These are phyloP conservation scores for Myodes glareolus DNA, from an alignment of 2,113 vertebrate species.

Conservation along the genomic window DNA sequence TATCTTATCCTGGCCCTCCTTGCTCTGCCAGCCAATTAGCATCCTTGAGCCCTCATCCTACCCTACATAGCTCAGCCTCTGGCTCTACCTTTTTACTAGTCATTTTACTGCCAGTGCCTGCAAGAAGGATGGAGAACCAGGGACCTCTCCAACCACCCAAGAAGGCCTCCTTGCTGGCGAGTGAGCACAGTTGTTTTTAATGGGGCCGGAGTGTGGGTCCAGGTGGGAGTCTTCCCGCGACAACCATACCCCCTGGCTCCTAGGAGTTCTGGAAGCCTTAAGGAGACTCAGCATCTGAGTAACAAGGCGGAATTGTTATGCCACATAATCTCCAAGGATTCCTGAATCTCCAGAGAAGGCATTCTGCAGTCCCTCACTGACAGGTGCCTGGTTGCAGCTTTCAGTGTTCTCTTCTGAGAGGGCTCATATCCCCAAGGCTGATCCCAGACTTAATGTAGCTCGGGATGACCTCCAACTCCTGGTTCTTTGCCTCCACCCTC, in stretches of 20 bases:
- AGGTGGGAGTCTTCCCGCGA: neutral
- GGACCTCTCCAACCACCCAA: neutral
- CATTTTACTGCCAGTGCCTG: neutral
- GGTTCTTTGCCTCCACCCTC: neutral
- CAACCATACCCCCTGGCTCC: neutral
- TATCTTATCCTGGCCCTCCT: neutral
- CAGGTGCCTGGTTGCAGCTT: neutral
- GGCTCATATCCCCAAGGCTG: neutral
- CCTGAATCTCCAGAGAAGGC: neutral
- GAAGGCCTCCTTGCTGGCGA: neutral
- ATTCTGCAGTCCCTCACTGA: neutral
- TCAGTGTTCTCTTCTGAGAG: neutral
- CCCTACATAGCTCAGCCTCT: neutral
- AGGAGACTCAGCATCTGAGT: neutral
- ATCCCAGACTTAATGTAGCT: neutral
- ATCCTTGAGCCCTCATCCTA: neutral
- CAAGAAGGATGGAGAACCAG: neutral
- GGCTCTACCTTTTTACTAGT: neutral
- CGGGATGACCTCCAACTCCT: neutral
- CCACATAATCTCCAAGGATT: neutral
- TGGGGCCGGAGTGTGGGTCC: neutral
- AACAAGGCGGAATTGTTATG: neutral
- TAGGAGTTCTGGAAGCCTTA: neutral
- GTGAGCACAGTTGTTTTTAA: neutral
- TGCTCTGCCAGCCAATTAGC: neutral